Evolutionary conservation across 2,888 invertebrate species (phyloP).

Genomic region (Caenorhabditis becei): DNA sequence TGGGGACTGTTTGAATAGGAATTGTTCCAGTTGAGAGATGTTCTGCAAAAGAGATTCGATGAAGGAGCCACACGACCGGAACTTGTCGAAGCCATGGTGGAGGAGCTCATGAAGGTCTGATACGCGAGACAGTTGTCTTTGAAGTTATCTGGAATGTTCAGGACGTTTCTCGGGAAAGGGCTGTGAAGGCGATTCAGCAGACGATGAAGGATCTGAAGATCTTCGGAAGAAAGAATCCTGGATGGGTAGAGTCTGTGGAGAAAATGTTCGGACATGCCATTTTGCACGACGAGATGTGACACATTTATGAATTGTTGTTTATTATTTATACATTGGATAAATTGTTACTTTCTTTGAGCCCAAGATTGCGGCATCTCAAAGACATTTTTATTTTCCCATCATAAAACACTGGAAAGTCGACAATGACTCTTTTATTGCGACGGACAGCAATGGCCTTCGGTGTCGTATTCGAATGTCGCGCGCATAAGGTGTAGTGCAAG

Average conservation of each 20-base stretch:
- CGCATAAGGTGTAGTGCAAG: neutral
- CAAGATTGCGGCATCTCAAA: too few relatives aligned
- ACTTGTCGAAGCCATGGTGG: constrained; percentile 51
- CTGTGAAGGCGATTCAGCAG: constrained; percentile 48
- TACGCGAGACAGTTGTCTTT: neutral
- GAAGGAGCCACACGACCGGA: constrained; percentile 35
- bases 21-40: constrained; percentile 48
- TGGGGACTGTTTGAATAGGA: neutral
- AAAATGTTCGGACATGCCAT: constrained; percentile 37
- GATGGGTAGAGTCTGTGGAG: constrained; percentile 55
- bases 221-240: constrained; percentile 53
- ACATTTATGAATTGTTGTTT: neutral
- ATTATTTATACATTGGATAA: neutral
- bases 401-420: too few relatives aligned
- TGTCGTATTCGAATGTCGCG: neutral
- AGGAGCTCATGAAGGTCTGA: constrained; percentile 45
- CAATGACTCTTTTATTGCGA: too few relatives aligned
- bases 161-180: constrained; percentile 33
- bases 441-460: too few relatives aligned
- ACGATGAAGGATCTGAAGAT: constrained; percentile 54
- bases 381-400: too few relatives aligned
- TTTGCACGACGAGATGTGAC: constrained; percentile 58
- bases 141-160: neutral
- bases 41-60: constrained; percentile 24
- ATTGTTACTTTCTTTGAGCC: constrained; percentile 1